These are phyloP conservation scores for Atta cephalotes DNA, from an alignment of 1,140 invertebrate genomes.

Conservation along the genomic window DNA sequence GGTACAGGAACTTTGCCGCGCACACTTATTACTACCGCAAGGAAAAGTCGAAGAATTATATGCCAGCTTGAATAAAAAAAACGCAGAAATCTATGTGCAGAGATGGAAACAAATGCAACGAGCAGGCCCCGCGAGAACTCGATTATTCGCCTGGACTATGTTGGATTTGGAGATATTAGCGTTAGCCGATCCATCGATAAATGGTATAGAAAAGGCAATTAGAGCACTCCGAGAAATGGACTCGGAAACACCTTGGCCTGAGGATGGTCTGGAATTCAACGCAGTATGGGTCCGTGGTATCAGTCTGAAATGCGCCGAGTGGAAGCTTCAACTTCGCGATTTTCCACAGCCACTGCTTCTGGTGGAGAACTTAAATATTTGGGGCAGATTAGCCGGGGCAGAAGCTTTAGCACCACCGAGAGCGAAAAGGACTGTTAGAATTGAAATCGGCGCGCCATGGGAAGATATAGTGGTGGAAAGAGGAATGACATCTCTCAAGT, in stretches of 20 bases:
- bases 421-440: slow-evolving; percentile 90
- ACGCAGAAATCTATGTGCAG: slow-evolving; percentile 98
- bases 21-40: slow-evolving; percentile 93
- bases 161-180: slow-evolving; percentile 93
- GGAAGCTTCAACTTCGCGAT: slow-evolving; percentile 96
- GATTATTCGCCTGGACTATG: slow-evolving; percentile 94
- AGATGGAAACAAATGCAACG: slow-evolving; percentile 93
- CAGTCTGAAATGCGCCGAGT: slow-evolving; percentile 92
- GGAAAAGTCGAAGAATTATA: slow-evolving; percentile 96
- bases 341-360: slow-evolving; percentile 97
- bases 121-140: slow-evolving; percentile 90
- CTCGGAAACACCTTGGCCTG: slow-evolving; percentile 94
- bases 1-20: slow-evolving; percentile 92
- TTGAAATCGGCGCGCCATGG: slow-evolving; percentile 92
- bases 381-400: slow-evolving; percentile 95
- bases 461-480: slow-evolving; percentile 91
- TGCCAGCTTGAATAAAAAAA: slow-evolving; percentile 94
- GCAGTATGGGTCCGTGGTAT: slow-evolving; percentile 97
- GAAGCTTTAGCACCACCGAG: slow-evolving; percentile 94
- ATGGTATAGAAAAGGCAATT: slow-evolving; percentile 93
- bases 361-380: slow-evolving; percentile 93
- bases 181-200: slow-evolving; percentile 94
- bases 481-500: slow-evolving; percentile 97
- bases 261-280: slow-evolving; percentile 95
- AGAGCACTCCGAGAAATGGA: slow-evolving; percentile 93